Base-by-base conservation (phyloP, 1,140 invertebrate genomes). In the Nasonia giraulti region DNA sequence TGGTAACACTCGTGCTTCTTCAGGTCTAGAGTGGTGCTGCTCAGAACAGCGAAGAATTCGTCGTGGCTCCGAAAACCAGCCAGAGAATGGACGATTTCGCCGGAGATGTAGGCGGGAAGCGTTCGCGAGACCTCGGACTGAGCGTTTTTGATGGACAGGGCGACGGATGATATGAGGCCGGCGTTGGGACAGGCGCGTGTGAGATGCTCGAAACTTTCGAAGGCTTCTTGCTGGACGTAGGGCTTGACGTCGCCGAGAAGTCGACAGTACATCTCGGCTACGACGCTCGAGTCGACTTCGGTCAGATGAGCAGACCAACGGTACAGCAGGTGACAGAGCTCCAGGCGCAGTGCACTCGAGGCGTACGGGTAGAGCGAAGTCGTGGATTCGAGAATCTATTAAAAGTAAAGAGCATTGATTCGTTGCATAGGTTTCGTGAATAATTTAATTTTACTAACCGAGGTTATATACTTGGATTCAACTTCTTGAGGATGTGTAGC, bases 121-220 rank as follows among this genome's bases (percentile, higher is more conserved):
- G 76, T 85, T 23, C 88, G 88, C 23, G 81, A 89, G 3, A 91
- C 82, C 0, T 83, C 68, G 0, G 87, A 31, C 33, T 88, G 87
- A 6, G 66, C 86, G 0, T 88, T 88, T 2, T 90, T 85, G 0
- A 87, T 86, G 37, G 86, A 82, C 0, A 88, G 84, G 12, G 85
- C 85, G 6, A 92, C 84, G 31, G 85, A 87, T 0, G 87, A 86
- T 0, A 92, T 85, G 0, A 93, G 69, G 2, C 90, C 86, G 0
- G 90, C 87, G 27, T 90, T 90, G 0, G 86, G 84, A 11, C 89
- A 90, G 0, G 71, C 83, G 7, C 89, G 88, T 31, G 91, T 89
- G 1, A 91, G 78, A 1, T 88, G 7, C 8, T 91, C 89, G 31
- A 92, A 92, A 44, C 87, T 89, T 66, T 92, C 91, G 1, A 92